These are phyloP conservation scores for Recurvirostra avosetta DNA, from an alignment of 2,113 vertebrate genomes.

Conservation along the genomic window DNA sequence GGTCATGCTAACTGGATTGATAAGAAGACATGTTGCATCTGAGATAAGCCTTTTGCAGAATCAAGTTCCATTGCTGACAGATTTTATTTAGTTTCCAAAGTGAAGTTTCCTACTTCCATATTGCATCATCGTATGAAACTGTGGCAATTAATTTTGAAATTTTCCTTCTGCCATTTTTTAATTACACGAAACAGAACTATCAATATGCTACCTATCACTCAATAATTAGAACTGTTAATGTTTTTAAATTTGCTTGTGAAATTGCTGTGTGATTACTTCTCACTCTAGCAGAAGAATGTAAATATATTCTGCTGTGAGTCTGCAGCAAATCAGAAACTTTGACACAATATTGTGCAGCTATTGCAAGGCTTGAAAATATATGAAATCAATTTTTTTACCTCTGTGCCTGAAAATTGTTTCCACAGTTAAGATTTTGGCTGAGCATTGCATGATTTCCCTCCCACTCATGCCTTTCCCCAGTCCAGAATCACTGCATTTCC, in stretches of 20 bases:
- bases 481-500: neutral
- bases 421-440: neutral
- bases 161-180: neutral
- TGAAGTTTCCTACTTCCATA: neutral
- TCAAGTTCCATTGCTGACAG: neutral
- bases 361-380: neutral
- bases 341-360: neutral
- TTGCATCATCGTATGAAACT: neutral
- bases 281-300: neutral
- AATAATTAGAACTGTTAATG: neutral
- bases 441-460: neutral
- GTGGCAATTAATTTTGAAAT: neutral
- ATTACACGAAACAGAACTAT: slow-evolving; percentile 12
- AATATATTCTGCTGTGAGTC: neutral
- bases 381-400: neutral
- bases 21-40: neutral
- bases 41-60: neutral
- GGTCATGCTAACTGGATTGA: neutral
- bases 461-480: neutral
- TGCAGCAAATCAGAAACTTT: neutral
- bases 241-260: slow-evolving; percentile 18
- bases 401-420: neutral
- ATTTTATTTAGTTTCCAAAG: neutral
- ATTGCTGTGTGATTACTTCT: slow-evolving; percentile 13
- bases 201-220: neutral